These are phyloP conservation scores for Steinernema hermaphroditum DNA, from an alignment of 2,888 invertebrate species.

Conservation along the genomic window DNA sequence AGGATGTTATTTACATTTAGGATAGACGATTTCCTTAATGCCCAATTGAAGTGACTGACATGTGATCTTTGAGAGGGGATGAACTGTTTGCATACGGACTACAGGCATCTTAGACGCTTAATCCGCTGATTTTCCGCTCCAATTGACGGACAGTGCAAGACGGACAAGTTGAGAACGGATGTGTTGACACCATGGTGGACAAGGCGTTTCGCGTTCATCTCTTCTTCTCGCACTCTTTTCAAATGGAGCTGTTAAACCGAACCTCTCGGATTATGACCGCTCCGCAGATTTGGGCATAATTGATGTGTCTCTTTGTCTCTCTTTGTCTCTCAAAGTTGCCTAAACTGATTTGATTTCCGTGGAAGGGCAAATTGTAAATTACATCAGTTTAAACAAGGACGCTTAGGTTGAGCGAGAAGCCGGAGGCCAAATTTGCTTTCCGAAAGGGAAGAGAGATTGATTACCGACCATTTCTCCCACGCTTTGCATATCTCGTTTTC, in stretches of 20 bases:
- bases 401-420: conserved; percentile 14
- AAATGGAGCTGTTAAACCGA: conserved; percentile 19
- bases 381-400: conserved; percentile 17
- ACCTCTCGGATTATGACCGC: conserved; percentile 11
- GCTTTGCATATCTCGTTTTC: conserved; percentile 29
- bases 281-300: conserved; percentile 14
- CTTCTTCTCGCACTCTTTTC: conserved; percentile 5
- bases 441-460: conserved; percentile 17
- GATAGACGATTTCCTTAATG: background rate
- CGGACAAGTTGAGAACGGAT: background rate
- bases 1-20: background rate
- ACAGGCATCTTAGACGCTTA: conserved; percentile 5
- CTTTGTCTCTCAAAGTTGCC: conserved; percentile 1
- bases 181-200: conserved; percentile 5
- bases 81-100: background rate
- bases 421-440: conserved; percentile 28
- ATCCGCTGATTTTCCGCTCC: conserved; percentile 1
- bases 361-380: conserved; percentile 27
- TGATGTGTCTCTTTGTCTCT: background rate
- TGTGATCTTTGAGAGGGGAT: background rate
- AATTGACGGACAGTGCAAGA: conserved; percentile 1
- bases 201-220: background rate
- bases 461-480: conserved; percentile 16
- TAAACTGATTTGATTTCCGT: conserved; percentile 14
- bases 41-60: background rate